Base-by-base conservation (phyloP, 2,797 vertebrate genomes). In the Champsocephalus esox region DNA sequence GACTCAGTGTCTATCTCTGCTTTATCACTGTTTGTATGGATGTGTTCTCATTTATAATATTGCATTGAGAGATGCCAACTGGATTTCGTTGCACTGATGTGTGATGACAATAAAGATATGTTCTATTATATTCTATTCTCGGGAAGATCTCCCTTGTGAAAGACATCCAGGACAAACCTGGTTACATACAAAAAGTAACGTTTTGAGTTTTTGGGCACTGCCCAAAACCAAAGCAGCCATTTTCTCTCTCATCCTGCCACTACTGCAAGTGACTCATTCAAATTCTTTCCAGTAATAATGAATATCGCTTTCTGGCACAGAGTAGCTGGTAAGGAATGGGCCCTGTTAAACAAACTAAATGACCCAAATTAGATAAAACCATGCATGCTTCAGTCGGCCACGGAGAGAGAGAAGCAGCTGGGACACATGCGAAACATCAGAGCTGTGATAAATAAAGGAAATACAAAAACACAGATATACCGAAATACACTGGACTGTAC, bases 271-370 rank as follows among this genome's bases (percentile, higher is more conserved):
- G 84, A 91, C 81, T 90, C 87, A 85, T 74, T 63, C 24, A 17
- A 59, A 87, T 90, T 84, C 73, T 80, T 87, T 89, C 87, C 87
- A 80, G 66, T 82, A 81, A 82, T 82, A 86, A 86, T 81, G 75
- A 80, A 71, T 65, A 60, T 79, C 73, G 34, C 73, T 75, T 24
- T 73, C 69, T 85, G 81, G 81, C 82, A 78, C 65, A 57, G 41
- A 75, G 64, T 38, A 21, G 71, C 50, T 70, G 66, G 55, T 62
- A 63, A 65, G 62, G 61, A 60, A 13, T 6, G 17, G 19, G 44
- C 43, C 55, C 65, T 57, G 43, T 75, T 49, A 51, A 73, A 74
- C 32, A 62, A 45, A 75, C 60, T 77, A 68, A 77, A 66, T 12
- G 49, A 77, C 66, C 55, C 12, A 0, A 5, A 66, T 48, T 45